A percentile compares a stretch with the other conserved stretches of the same genome.
Evolutionary conservation across 1,140 invertebrate species (phyloP).

Genomic region (Stenopsyche tienmushanensis): DNA sequence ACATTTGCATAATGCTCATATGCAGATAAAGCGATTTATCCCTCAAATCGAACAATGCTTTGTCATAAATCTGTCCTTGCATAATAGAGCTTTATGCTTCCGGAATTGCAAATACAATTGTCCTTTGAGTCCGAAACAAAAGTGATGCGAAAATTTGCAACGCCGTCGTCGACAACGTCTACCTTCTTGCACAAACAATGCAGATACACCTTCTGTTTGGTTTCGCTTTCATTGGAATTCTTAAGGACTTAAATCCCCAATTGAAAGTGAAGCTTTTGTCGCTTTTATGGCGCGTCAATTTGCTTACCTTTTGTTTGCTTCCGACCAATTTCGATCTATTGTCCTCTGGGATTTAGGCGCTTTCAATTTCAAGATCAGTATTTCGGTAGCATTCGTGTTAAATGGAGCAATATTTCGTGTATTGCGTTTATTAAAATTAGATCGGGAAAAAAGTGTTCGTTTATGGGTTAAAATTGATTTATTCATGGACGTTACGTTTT

Average conservation of each 20-base stretch:
- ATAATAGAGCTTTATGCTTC: conserved; percentile 6
- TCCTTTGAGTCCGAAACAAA: background rate
- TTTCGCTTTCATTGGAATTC: too few species aligned
- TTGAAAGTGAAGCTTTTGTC: conserved; percentile 5
- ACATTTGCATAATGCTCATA: background rate
- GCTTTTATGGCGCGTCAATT: too few species aligned
- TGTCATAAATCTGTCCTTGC: conserved; percentile 14
- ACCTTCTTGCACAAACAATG: background rate
- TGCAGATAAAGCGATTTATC: background rate
- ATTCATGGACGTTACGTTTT: too few species aligned
- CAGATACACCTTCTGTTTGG: conserved; percentile 23
- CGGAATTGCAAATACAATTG: conserved; percentile 4
- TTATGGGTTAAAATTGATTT: too few species aligned
- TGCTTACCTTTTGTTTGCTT: too few species aligned
- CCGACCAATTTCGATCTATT: too few species aligned
- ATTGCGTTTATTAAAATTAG: background rate
- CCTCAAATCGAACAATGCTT: background rate
- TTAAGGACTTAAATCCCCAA: background rate
- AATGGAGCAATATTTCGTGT: too few species aligned
- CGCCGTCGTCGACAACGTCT: too few species aligned
- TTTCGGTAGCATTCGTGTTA: too few species aligned
- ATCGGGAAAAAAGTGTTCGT: background rate
- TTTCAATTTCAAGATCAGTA: too few species aligned
- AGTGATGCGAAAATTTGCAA: conserved; percentile 16
- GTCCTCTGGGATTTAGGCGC: too few species aligned